A percentile compares a stretch with the other conserved stretches of the same genome.
These are phyloP conservation scores for Eilema griseolum DNA, from an alignment of 2,888 invertebrate species.

Conservation along the genomic window DNA sequence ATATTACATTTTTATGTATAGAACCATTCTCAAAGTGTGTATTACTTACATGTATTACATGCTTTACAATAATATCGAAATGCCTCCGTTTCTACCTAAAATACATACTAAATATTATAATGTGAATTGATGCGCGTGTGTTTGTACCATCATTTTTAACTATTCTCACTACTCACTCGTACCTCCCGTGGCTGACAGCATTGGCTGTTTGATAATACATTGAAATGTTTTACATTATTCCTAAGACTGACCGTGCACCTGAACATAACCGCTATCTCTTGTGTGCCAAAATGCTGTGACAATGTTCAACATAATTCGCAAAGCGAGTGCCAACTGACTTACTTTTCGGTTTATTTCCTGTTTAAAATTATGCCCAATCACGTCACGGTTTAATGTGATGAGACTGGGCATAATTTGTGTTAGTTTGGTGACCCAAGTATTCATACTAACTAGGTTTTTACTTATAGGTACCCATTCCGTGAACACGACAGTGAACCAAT, in stretches of 20 bases:
- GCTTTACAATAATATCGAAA: not conserved
- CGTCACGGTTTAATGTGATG: not conserved
- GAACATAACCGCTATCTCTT: not conserved
- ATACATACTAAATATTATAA: constrained; percentile 22
- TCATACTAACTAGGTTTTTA: not conserved
- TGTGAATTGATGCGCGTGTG: constrained; percentile 10
- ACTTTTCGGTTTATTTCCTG: not conserved
- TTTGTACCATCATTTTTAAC: constrained; percentile 31
- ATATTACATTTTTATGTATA: too few species aligned
- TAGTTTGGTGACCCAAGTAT: not conserved
- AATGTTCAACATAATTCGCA: not conserved
- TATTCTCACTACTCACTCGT: constrained; percentile 15
- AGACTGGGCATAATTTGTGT: not conserved
- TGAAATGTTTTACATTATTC: not conserved
- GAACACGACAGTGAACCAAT: not conserved
- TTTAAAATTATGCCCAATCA: not conserved
- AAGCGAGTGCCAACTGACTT: not conserved
- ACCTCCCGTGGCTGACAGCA: constrained; percentile 32
- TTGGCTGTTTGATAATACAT: constrained; percentile 31
- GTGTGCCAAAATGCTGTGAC: not conserved
- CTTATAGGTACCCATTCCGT: too few species aligned
- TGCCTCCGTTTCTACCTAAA: constrained; percentile 22
- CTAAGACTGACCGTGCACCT: constrained; percentile 1
- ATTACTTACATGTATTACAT: too few species aligned
- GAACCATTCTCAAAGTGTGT: too few species aligned